Evolutionary conservation across 2,888 invertebrate genomes (phyloP).

Genomic region (Dorcus parallelipipedus): DNA sequence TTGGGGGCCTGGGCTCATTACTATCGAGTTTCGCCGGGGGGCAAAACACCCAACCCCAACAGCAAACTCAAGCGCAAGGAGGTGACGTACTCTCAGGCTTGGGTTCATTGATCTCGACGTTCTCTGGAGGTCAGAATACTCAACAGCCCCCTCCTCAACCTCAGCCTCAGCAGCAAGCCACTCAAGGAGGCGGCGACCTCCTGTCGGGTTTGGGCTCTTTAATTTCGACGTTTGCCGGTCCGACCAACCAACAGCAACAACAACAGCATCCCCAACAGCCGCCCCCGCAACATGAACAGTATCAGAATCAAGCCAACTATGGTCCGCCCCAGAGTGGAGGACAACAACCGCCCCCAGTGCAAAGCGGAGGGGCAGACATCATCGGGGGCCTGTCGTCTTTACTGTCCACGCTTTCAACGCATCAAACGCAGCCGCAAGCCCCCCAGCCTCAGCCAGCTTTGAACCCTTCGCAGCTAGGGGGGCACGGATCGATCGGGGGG

Average conservation of each 20-base stretch:
- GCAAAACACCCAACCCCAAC: slow-evolving; percentile 13
- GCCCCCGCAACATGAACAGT: not conserved
- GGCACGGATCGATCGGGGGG: slow-evolving; percentile 39
- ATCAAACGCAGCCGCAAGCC: slow-evolving; percentile 9
- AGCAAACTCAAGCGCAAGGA: not conserved
- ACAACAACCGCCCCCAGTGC: not conserved
- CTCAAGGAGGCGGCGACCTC: slow-evolving; percentile 5
- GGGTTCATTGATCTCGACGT: slow-evolving; percentile 7
- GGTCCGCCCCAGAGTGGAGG: not conserved
- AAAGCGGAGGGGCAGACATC: not conserved
- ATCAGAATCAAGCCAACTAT: not conserved
- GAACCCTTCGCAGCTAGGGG: slow-evolving; percentile 22
- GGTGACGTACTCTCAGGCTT: slow-evolving; percentile 1
- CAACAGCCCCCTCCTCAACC: not conserved
- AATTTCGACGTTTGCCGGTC: slow-evolving; percentile 6
- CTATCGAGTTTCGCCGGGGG: not conserved
- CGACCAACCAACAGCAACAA: slow-evolving; percentile 11
- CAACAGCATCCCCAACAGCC: slow-evolving; percentile 4
- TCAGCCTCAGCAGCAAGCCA: not conserved
- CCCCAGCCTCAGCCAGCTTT: slow-evolving; percentile 13
- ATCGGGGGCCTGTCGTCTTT: slow-evolving; percentile 13
- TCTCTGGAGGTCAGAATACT: not conserved
- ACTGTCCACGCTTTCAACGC: slow-evolving; percentile 13
- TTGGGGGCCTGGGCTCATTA: not conserved
- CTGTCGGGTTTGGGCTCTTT: slow-evolving; percentile 11